These are phyloP conservation scores for Platorchestia sp. DNA, from an alignment of 1,140 invertebrate genomes.

Conservation along the genomic window DNA sequence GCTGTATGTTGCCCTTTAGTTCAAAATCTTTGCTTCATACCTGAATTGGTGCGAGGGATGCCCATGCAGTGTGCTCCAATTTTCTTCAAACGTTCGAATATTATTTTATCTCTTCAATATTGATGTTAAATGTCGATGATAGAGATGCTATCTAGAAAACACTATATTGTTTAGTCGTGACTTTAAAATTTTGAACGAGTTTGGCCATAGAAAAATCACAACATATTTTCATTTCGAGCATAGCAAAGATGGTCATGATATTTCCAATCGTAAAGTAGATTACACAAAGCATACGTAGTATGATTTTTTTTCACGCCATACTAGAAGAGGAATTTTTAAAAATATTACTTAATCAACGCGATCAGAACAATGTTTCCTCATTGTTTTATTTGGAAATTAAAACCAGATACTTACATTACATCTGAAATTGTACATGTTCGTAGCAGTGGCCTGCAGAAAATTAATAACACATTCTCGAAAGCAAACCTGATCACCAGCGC, in stretches of 20 bases:
- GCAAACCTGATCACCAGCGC: conserved; percentile 8
- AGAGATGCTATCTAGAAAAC: too few species aligned
- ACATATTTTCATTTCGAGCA: background rate
- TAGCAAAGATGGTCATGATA: background rate
- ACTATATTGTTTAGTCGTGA: too few species aligned
- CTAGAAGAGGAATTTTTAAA: background rate
- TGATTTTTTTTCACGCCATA: background rate
- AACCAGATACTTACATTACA: background rate
- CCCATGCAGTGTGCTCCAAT: background rate
- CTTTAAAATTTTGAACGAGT: too few species aligned
- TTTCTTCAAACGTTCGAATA: background rate
- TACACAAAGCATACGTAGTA: background rate
- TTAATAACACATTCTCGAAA: background rate
- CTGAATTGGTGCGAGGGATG: background rate
- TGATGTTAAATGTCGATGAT: too few species aligned
- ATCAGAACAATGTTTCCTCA: background rate
- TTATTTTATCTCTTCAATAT: background rate
- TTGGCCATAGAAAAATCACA: too few species aligned
- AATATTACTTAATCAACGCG: background rate
- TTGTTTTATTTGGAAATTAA: background rate
- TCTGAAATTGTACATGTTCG: background rate
- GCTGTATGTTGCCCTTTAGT: background rate
- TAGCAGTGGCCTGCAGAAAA: background rate
- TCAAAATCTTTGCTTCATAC: background rate
- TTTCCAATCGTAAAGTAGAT: background rate